Evolutionary conservation across 1,140 invertebrate genomes (phyloP).

Genomic region (Argopecten irradians): DNA sequence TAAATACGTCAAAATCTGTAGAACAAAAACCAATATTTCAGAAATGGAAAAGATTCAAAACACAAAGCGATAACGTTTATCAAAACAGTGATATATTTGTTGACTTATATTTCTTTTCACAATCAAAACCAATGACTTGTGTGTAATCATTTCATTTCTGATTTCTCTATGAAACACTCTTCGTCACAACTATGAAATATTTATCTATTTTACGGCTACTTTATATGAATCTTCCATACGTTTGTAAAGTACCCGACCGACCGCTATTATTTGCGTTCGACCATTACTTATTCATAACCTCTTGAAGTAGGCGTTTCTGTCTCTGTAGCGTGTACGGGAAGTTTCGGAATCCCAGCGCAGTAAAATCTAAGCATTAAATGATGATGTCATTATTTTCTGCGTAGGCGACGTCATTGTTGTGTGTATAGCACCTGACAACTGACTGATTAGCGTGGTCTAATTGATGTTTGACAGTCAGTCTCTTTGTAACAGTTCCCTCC

Average conservation of each 20-base stretch:
- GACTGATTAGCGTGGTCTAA: background rate
- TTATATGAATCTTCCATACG: no score
- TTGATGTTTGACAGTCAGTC: conserved; percentile 21
- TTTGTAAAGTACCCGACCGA: background rate
- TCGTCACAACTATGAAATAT: no score
- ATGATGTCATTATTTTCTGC: conserved; percentile 2
- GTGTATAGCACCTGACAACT: conserved; percentile 3
- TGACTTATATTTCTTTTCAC: no score
- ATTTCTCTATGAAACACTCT: no score
- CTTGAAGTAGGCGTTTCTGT: background rate
- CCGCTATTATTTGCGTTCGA: background rate
- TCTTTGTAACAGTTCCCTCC: conserved; percentile 6
- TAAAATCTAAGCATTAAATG: background rate
- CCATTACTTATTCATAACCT: background rate
- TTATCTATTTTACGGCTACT: background rate
- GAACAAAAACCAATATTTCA: no score
- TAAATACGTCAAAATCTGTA: no score
- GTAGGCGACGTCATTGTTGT: conserved; percentile 10
- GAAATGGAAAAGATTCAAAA: no score
- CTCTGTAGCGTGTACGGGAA: background rate
- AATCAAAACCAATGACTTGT: no score
- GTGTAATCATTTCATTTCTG: no score
- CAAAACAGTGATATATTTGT: no score
- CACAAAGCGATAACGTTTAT: no score
- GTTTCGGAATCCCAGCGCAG: background rate